Evolutionary conservation across 1,140 invertebrate genomes (phyloP), one percentile per base, ranked within the genome.

Genomic region (Chymomyza costata): DNA sequence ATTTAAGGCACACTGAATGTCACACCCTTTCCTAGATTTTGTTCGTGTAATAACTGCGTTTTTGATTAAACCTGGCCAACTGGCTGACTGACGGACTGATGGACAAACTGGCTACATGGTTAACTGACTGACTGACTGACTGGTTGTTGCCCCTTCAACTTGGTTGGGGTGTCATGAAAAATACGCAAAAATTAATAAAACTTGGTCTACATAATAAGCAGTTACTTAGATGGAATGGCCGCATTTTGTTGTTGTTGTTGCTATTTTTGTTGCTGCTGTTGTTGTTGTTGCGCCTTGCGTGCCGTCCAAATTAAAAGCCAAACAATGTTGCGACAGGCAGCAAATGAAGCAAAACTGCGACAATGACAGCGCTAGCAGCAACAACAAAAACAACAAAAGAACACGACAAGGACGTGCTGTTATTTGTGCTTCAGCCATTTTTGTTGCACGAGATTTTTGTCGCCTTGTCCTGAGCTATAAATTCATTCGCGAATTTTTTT

Each of bases 141-240:
- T 25, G 3, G 3, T 25, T 25, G 3, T 25, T 25, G 8, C 21
- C 8, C 8, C 21, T 25, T 25, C 8, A 8, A n/a, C n/a, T n/a
- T 25, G 3, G 21, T 37, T 37, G 14, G 34, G 44, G 46, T 50
- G 52, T 48, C 53, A 63, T 78, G 56, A 76, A 78, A 76, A 78
- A 78, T 76, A 66, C 57, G 63, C 71, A 67, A 67, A 76, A 76
- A 76, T 76, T 76, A 80, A 76, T 80, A 76, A 76, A 76, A 65
- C 47, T 37, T 63, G 67, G 3, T 3, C 64, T 58, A 57, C 66
- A 80, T 65, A 66, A 67, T 69, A 80, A 68, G 76, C 64, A 63
- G 69, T 50, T 46, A 63, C 44, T 53, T 52, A 43, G 46, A 45
- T 10, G 25, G 10, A 50, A 13, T 38, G 46, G 19, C 19, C 34